Evolutionary conservation across 2,113 vertebrate species (phyloP).

Genomic region (Typhlomys cinereus): DNA sequence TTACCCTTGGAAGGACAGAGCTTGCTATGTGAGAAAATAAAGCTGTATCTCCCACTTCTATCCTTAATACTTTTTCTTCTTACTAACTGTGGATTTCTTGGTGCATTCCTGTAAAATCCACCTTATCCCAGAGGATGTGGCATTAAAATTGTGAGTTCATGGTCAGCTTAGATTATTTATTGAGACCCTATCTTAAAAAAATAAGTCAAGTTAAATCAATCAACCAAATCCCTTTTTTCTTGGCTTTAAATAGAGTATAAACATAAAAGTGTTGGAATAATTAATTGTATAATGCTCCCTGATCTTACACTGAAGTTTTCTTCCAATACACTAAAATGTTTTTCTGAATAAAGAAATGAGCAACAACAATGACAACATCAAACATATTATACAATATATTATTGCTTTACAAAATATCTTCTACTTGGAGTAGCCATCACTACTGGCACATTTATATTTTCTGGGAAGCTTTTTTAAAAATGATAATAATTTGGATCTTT

Average conservation of each 20-base stretch:
- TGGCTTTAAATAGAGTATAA: neutral
- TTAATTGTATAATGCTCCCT: neutral
- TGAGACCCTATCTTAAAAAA: too few species aligned
- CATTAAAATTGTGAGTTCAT: too few species aligned
- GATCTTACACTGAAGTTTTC: neutral
- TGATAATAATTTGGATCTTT: neutral
- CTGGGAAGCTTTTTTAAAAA: neutral
- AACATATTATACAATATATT: too few species aligned
- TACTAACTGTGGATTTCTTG: too few species aligned
- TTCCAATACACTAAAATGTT: neutral
- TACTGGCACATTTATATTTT: neutral
- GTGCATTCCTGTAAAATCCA: too few species aligned
- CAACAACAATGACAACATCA: neutral
- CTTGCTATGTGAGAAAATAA: neutral
- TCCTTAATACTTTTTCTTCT: neutral
- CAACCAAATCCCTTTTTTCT: neutral
- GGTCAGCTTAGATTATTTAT: too few species aligned
- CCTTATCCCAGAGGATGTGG: too few species aligned
- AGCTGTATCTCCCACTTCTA: neutral
- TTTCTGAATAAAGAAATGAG: neutral
- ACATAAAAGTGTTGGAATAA: neutral
- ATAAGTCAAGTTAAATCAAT: too few species aligned
- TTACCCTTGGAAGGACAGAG: neutral
- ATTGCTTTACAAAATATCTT: neutral
- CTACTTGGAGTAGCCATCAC: neutral